A percentile compares a stretch with the other conserved stretches of the same genome.
phyloP scores from a whole-genome alignment of 1,140 invertebrate species.

The Caenorhabditis brenneri region DNA sequence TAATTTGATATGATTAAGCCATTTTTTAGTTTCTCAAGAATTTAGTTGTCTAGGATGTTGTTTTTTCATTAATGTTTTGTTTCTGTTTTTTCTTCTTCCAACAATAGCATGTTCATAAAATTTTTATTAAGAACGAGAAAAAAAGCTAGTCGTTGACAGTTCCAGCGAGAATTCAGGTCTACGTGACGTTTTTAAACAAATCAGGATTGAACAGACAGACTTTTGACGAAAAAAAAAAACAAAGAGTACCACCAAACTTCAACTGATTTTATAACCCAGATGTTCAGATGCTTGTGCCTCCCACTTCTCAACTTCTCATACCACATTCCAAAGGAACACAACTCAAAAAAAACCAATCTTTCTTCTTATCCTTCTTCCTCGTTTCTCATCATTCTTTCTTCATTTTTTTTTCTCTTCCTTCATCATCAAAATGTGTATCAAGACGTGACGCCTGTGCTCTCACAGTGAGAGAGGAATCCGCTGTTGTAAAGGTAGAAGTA shows the following conservation, averaged over 20 bases:
- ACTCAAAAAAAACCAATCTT: slow-evolving; percentile 11
- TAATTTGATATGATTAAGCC: not conserved
- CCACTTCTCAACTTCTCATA: not conserved
- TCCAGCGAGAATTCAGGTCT: too few relatives aligned
- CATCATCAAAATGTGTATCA: slow-evolving; percentile 19
- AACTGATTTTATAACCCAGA: slow-evolving; percentile 18
- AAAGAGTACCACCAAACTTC: too few relatives aligned
- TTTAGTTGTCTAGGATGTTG: slow-evolving; percentile 2
- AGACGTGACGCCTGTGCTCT: slow-evolving; percentile 3
- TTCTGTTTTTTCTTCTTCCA: too few relatives aligned
- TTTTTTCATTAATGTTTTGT: not conserved
- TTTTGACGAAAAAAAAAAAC: too few relatives aligned
- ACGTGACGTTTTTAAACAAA: too few relatives aligned
- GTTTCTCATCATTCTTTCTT: too few relatives aligned
- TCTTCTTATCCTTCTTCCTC: not conserved
- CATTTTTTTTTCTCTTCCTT: not conserved
- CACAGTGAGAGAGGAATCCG: not conserved
- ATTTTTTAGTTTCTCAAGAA: not conserved
- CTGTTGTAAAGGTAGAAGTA: slow-evolving; percentile 8
- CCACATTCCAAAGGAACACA: slow-evolving; percentile 38
- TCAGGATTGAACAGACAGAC: too few relatives aligned
- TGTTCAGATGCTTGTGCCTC: too few relatives aligned
- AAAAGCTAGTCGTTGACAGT: too few relatives aligned
- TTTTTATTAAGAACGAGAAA: not conserved
- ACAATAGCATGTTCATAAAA: too few relatives aligned